A percentile compares a stretch with the other conserved stretches of the same genome.
phyloP scores from a whole-genome alignment of 2,888 invertebrate species.

The Chirona hameri region DNA sequence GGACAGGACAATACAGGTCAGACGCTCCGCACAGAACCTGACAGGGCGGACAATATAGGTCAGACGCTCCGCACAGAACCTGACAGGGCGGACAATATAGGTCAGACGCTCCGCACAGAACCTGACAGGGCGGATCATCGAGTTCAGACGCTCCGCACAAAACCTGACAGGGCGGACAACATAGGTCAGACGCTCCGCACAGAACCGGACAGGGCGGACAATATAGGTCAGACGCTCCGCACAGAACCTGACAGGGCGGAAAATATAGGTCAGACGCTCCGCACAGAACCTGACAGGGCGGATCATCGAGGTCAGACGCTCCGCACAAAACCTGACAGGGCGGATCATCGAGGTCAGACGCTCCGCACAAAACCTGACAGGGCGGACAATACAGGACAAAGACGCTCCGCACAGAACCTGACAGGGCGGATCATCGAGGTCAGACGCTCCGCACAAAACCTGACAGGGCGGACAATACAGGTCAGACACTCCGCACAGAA shows the following conservation, averaged over 20 bases:
- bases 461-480: slow-evolving; percentile 51
- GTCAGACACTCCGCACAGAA: slow-evolving; percentile 91
- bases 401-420: too few species aligned
- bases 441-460: slow-evolving; percentile 89
- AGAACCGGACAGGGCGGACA: slow-evolving; percentile 59
- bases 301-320: slow-evolving; percentile 68
- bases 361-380: not conserved
- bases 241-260: slow-evolving; percentile 52
- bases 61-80: not conserved
- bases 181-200: slow-evolving; percentile 84
- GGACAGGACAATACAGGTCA: slow-evolving; percentile 62
- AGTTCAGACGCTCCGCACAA: slow-evolving; percentile 85
- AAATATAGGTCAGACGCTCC: slow-evolving; percentile 78
- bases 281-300: slow-evolving; percentile 70
- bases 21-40: slow-evolving; percentile 85
- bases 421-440: slow-evolving; percentile 75
- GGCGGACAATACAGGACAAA: too few species aligned
- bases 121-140: slow-evolving; percentile 68
- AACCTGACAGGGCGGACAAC: slow-evolving; percentile 54
- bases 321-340: slow-evolving; percentile 73
- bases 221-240: not conserved
- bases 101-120: too few species aligned
- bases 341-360: not conserved
- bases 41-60: not conserved
- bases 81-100: too few species aligned